phyloP scores from a whole-genome alignment of 2,888 invertebrate genomes.

The Sycophila texana region DNA sequence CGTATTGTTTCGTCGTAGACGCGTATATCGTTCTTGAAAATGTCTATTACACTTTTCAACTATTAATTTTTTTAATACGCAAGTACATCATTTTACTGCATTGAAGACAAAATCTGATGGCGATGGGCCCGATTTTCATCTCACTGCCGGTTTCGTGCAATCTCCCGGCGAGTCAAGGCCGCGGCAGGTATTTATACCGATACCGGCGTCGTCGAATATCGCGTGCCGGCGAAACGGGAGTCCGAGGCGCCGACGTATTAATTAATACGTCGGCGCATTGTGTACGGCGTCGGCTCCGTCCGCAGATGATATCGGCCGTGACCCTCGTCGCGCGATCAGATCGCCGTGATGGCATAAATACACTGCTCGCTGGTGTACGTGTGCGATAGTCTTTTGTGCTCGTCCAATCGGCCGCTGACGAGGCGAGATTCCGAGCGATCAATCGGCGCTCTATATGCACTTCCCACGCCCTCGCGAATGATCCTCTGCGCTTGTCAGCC shows the following conservation, averaged over 20 bases:
- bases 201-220: too few relatives aligned
- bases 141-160: too few relatives aligned
- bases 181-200: too few relatives aligned
- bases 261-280: constrained; percentile 67
- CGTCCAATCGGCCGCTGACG: constrained; percentile 44
- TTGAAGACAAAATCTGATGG: too few relatives aligned
- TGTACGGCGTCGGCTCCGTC: constrained; percentile 50
- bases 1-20: constrained; percentile 9
- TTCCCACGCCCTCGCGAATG: constrained; percentile 26
- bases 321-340: constrained; percentile 57
- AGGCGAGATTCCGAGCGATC: constrained; percentile 42
- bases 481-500: neutral
- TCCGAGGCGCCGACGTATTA: constrained; percentile 59
- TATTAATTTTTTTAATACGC: too few relatives aligned
- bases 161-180: too few relatives aligned
- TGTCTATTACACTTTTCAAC: too few relatives aligned
- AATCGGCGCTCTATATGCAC: constrained; percentile 24
- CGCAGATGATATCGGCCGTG: constrained; percentile 60
- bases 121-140: too few relatives aligned
- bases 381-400: constrained; percentile 8
- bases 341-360: neutral
- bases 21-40: too few relatives aligned
- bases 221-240: neutral
- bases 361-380: neutral
- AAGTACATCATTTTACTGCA: too few relatives aligned